Evolutionary conservation across 2,797 vertebrate genomes (phyloP).

Genomic region (Crax fasciolata): DNA sequence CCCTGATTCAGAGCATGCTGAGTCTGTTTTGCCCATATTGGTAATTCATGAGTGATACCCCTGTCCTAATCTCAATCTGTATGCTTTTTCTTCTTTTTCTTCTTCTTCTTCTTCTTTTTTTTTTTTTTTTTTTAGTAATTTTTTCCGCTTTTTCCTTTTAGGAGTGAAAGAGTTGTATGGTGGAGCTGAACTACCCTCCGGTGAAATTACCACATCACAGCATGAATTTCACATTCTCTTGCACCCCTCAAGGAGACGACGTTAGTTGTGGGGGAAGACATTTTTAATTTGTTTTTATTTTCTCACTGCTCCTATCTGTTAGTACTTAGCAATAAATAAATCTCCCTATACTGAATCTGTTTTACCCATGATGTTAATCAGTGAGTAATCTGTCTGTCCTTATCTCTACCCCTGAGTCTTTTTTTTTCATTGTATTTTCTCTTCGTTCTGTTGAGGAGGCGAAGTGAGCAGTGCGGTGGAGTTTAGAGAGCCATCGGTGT

Average conservation of each 20-base stretch:
- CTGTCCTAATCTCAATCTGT: neutral
- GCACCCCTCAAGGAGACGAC: neutral
- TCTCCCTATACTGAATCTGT: neutral
- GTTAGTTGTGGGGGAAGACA: neutral
- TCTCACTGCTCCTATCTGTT: neutral
- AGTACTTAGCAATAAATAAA: neutral
- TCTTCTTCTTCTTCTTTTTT: no score
- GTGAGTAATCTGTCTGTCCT: neutral
- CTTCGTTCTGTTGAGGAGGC: neutral
- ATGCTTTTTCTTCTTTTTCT: neutral
- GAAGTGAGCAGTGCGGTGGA: neutral
- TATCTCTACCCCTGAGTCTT: neutral
- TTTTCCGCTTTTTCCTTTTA: neutral
- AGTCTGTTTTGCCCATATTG: no score
- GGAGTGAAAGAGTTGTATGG: neutral
- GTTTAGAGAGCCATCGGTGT: neutral
- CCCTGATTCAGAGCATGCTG: no score
- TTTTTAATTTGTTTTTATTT: neutral
- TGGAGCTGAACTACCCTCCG: neutral
- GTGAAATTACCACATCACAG: neutral
- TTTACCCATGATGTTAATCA: neutral
- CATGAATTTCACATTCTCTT: neutral
- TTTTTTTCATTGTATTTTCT: neutral
- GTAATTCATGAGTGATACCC: no score
- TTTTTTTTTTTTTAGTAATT: neutral